Evolutionary conservation across 2,888 invertebrate species (phyloP), one percentile per base, ranked within the genome.

Genomic region (Agrochola litura): DNA sequence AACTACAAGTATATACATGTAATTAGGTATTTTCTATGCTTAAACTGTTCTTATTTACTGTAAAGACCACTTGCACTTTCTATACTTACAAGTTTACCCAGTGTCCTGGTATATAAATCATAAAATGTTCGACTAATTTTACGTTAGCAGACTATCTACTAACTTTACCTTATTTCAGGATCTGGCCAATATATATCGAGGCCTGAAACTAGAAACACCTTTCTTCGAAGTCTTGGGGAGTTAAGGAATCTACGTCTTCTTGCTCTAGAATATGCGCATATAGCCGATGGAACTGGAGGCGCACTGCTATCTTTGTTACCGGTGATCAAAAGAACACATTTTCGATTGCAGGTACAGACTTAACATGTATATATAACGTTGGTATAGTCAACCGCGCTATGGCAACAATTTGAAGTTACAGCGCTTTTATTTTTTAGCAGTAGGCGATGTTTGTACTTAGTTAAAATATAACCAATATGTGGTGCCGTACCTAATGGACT

Each of bases 251-350:
- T 96, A 43, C 90, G 94, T 8, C 73, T 96, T 9, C 90, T 96
- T 2, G 96, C 95, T 2, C 76, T 96, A 54, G 96, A 96, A 83
- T 96, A 95, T 82, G 89, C 94, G 0, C 93, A 96, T 81, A 82
- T 96, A 12, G 96, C 96, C 0, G 96, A 96, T 76, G 92, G 92
- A 0, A 92, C 92, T 0, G 96, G 96, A 4, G 89, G 83, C 1
- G 94, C 95, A 0, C 82, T 96, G 2, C 69, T 95, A 16, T 88
- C 93, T 0, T 89, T 96, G 6, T 78, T 95, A 63, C 93, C 96
- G 0, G 87, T 96, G 0, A 75, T 96, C 43, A 94, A 92, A 77
- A 90, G 93, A 49, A 91, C 95, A 12, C 93, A 94, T 82, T 96
- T 96, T 81, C 90, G 93, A 30, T 89, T 96, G 63, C 96, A 96